These are phyloP conservation scores for Tridacna crocea DNA, from an alignment of 2,888 invertebrate species.

Conservation along the genomic window DNA sequence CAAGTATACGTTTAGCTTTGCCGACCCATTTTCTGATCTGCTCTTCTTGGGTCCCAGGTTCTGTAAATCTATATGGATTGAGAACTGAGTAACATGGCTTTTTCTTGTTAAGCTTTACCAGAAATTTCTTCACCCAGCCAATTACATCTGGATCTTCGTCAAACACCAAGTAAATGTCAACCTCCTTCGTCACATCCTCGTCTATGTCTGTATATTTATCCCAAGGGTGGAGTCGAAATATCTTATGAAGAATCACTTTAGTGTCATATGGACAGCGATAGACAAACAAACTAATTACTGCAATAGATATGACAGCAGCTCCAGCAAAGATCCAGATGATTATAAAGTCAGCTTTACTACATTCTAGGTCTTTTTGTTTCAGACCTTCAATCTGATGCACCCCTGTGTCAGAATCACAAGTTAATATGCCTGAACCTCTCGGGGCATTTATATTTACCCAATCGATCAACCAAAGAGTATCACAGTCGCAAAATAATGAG, in stretches of 20 bases:
- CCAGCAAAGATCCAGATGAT: conserved; percentile 17
- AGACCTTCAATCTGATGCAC: conserved; percentile 20
- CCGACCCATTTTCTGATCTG: conserved; percentile 47
- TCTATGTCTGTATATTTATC: conserved; percentile 56
- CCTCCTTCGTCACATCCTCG: conserved; percentile 34
- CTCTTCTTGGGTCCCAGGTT: conserved; percentile 35
- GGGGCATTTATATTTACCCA: conserved; percentile 51
- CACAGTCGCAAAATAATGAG: conserved; percentile 61
- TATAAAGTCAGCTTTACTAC: conserved; percentile 27
- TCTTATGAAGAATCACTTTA: conserved; percentile 58
- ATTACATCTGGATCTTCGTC: conserved; percentile 55
- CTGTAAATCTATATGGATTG: conserved; percentile 49
- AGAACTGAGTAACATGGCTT: conserved; percentile 57
- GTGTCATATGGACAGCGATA: conserved; percentile 66
- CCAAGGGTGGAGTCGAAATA: conserved; percentile 50
- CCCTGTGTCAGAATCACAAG: conserved; percentile 38
- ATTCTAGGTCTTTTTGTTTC: conserved; percentile 20
- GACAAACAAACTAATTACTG: conserved; percentile 42
- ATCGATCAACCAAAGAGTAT: conserved; percentile 61
- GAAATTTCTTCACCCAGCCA: conserved; percentile 58
- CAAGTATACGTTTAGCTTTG: conserved; percentile 53
- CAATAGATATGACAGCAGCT: not conserved
- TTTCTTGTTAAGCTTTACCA: conserved; percentile 56
- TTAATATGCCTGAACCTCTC: conserved; percentile 29
- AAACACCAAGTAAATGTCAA: conserved; percentile 61